Evolutionary conservation across 2,888 invertebrate species (phyloP), one percentile per base, ranked within the genome.

Genomic region (Saturnia japonica): DNA sequence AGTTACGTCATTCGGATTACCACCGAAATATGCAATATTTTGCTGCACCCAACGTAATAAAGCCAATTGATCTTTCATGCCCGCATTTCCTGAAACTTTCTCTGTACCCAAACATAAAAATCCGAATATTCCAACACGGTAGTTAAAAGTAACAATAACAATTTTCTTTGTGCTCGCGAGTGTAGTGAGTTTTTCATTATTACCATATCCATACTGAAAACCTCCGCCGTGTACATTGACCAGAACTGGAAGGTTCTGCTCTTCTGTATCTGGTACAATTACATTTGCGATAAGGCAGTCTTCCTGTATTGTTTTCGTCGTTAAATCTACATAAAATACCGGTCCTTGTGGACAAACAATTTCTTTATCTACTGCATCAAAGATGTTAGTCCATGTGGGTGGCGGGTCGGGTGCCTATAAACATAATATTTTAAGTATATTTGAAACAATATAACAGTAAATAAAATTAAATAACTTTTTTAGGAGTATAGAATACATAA

Each of bases 1-100:
- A 0, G 86, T 87, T 4, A 89, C 80, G 43, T 88, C 87, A 57
- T 83, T 68, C n/a, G 88, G 84, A 68, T 87, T 85, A 0, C 87
- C 88, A 6, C 87, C 85, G 69, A 86, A 88, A 19, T 71, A 74
- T 0, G 78, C 85, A 47, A 88, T 87, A 71, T 88, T 87, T n/a
- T 76, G 75, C 45, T 83, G 75, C 0, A 85, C 83, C 85, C 77
- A 82, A 0, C 77, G 75, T 12, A 82, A 66, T 8, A 80, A 68
- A 0, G 82, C 79, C 3, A 84, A 77, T 72, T 82, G 82, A 68
- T 85, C 84, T 69, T 84, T 85, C 77, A 84, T 77, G 0, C 84
- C 85, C 8, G 83, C 84, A 51, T 86, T 86, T 4, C 86, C 86
- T 7, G 85, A 84, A 51, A 68, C 76, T 34, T 74, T 74, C 57